phyloP scores from a whole-genome alignment of 2,113 vertebrate genomes.

The Pomatorhinus ruficollis region DNA sequence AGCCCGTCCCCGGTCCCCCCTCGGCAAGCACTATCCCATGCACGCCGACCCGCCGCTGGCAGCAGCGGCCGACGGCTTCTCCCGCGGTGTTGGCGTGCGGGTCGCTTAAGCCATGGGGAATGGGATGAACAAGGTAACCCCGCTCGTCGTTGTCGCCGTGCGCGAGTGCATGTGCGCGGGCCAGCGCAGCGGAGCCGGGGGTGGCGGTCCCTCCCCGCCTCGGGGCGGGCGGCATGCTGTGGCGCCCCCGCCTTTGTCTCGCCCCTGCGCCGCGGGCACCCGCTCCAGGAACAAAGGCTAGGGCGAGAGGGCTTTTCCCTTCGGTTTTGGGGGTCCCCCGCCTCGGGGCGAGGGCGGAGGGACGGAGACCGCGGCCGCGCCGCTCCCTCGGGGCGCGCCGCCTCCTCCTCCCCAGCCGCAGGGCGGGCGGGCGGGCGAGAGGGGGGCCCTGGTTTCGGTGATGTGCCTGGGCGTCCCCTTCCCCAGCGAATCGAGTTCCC shows the following conservation, averaged over 20 bases:
- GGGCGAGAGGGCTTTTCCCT: background rate
- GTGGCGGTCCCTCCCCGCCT: background rate
- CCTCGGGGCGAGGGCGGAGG: background rate
- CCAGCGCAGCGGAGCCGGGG: background rate
- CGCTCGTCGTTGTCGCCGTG: background rate
- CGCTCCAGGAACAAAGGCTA: background rate
- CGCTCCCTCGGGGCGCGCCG: slow-evolving; percentile 9
- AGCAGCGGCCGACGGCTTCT: background rate
- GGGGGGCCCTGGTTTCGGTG: background rate
- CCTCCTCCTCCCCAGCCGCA: background rate
- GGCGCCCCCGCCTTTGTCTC: background rate
- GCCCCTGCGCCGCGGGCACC: background rate
- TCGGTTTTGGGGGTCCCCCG: background rate
- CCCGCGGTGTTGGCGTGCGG: slow-evolving; percentile 4
- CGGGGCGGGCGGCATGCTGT: background rate
- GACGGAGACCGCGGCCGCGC: background rate
- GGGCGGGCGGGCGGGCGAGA: background rate
- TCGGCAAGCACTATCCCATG: background rate
- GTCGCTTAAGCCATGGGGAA: slow-evolving; percentile 73
- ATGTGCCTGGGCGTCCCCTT: background rate
- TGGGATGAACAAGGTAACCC: slow-evolving; percentile 80
- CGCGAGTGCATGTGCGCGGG: background rate
- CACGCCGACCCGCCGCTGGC: background rate
- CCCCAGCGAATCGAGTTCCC: background rate
- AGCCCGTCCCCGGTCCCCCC: background rate